Evolutionary conservation across 2,888 invertebrate genomes (phyloP), one percentile per base, ranked within the genome.

Genomic region (Octodonta nipae): DNA sequence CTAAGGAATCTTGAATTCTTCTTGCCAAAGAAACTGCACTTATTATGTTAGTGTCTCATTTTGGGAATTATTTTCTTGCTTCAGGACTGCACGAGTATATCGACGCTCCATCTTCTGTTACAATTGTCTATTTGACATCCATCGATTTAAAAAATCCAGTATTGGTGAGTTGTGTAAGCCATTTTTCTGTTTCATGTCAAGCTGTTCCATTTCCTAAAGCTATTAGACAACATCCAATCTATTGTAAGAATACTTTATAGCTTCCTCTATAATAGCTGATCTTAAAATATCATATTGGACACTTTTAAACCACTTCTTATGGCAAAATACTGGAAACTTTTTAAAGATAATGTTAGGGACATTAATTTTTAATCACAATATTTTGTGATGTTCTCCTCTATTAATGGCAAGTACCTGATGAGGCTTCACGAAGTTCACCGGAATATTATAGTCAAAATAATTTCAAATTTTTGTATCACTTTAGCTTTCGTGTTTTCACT

Each of bases 121-220:
- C 84, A 43, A 92, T 87, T 28, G 86, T 78, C 44, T 79, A 79
- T 2, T 73, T 72, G 4, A 82, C 67, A 38, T 71, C 63, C 5
- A 72, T 56, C 5, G 66, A 63, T 36, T 68, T 65, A 41, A 88
- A 71, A 32, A 61, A 55, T 2, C 66, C 61, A 1, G 54, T 51
- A 29, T 66, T 55, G 29, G 81, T 78, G 16, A 79, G 56, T 26
- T 68, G 54, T 0, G 75, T 64, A 7, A 85, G 51, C 71, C 83
- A 80, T 15, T 67, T 56, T 60, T 92, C 91, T 0, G 88, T 88
- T 58, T 91, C 82, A 26, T 89, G 69, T 50, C 91, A 88, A 0
- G 83, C 92, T 3, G 81, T 86, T 2, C 88, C 92, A 62, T 92
- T 91, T 1, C 93, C 93, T 24, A 93, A 61, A 4, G 86, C 89